These are phyloP conservation scores for Sepiola atlantica DNA, from an alignment of 2,888 invertebrate species.

Conservation along the genomic window DNA sequence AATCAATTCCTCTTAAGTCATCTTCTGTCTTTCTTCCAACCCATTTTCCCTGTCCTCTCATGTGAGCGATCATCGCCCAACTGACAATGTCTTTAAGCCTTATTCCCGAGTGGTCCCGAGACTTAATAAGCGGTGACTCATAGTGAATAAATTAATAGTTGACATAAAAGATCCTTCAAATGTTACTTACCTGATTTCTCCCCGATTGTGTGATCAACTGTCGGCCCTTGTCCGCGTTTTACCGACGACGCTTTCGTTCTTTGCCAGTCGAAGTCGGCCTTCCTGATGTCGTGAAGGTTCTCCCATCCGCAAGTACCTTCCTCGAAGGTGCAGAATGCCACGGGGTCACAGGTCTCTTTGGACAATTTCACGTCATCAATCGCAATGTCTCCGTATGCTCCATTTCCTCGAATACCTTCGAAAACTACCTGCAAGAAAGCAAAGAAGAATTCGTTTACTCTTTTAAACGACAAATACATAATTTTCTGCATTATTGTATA, in stretches of 20 bases:
- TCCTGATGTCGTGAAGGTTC: conserved; percentile 51
- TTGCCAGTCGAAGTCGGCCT: conserved; percentile 66
- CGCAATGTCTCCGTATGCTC: not conserved
- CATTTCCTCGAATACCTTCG: conserved; percentile 24
- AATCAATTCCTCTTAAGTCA: too few relatives aligned
- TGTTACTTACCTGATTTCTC: conserved; percentile 54
- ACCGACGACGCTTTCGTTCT: conserved; percentile 49
- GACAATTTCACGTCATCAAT: conserved; percentile 50
- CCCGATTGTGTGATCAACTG: conserved; percentile 64
- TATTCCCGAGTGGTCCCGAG: too few relatives aligned
- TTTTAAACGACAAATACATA: too few relatives aligned
- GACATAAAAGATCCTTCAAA: not conserved
- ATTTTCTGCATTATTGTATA: too few relatives aligned
- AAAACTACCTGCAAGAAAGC: not conserved
- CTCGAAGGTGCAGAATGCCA: conserved; percentile 69
- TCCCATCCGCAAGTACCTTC: conserved; percentile 61
- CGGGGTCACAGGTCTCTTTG: conserved; percentile 57
- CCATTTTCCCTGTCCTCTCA: too few relatives aligned
- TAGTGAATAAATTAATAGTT: too few relatives aligned
- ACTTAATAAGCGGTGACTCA: too few relatives aligned
- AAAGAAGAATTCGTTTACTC: too few relatives aligned
- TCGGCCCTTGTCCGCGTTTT: conserved; percentile 59
- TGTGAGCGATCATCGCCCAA: too few relatives aligned
- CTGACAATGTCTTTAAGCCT: too few relatives aligned
- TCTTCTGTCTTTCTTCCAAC: too few relatives aligned